Base-by-base conservation (phyloP, 2,888 invertebrate species). In the Chymomyza fuscimana region DNA sequence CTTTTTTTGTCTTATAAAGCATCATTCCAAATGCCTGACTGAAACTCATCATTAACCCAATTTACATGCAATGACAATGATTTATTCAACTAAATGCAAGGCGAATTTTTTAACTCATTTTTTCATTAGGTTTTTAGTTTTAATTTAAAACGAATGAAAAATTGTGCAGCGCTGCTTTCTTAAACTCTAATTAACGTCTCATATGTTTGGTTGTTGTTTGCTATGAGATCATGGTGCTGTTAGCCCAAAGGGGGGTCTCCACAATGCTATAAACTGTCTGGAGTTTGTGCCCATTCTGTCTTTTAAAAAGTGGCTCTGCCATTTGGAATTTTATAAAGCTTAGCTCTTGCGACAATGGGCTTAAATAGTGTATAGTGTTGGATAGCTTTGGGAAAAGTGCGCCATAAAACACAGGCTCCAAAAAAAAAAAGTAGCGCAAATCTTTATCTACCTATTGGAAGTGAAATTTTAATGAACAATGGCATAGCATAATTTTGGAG, bases 111-210 rank as follows among this genome's bases (percentile, higher is more conserved):
- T 66, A 40, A 40, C 51, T 25, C 60, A 61, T 52, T 52, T 52
- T 52, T 32, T 29, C 32, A 60, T 60, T 60, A 25, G 12, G 60
- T 29, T 60, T 60, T 60, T 32, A 7, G 5, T 60, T 60, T 60
- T 60, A 32, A 25, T 60, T 22, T 52, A 7, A 58, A 58, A 29
- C 40, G 29, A 60, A 60, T 60, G 60, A 67, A 56, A 16, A 50
- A 63, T 50, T 67, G 36, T n/a, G 60, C 60, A 19, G 52, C 54
- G 74, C 63, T 67, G 78, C 78, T 81, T 46, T 76, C 76, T 85
- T 88, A 87, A 88, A 87, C 86, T 88, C 88, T 88, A 88, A 86
- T 86, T 86, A 86, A 88, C 79, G 88, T 88, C 86, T 85, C 83
- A 81, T 74, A 73, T 77, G 81, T 69, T 46, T 12, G 40, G 12